A percentile compares a stretch with the other conserved stretches of the same genome.
Conservation (phyloP, 2,888 invertebrate genomes). For the Cremastinae sp. region DNA sequence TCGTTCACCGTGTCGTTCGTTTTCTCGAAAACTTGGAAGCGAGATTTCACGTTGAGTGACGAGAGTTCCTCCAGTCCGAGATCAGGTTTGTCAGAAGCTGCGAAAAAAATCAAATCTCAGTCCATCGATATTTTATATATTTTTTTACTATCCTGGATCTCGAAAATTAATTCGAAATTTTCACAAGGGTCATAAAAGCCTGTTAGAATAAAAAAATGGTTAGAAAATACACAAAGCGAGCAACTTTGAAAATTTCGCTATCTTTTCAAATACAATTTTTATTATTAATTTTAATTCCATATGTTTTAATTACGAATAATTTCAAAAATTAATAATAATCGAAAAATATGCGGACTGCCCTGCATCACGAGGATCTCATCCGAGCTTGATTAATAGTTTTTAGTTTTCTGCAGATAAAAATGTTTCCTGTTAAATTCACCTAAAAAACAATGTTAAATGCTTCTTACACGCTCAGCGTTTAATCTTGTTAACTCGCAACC, state of each 20-base stretch:
- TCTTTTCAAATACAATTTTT: constrained; percentile 5
- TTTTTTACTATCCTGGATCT: no score
- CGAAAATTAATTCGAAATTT: no score
- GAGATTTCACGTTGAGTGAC: constrained; percentile 90
- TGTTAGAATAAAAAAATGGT: constrained; percentile 43
- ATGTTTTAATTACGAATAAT: no score
- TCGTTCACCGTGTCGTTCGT: constrained; percentile 79
- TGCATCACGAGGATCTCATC: constrained; percentile 54
- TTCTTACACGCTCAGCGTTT: background rate
- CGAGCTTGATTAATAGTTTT: constrained; percentile 54
- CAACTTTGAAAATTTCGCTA: constrained; percentile 19
- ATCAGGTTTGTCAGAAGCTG: constrained; percentile 93
- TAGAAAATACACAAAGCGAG: constrained; percentile 53
- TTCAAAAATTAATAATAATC: no score
- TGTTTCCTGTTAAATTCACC: constrained; percentile 46
- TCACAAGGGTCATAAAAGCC: constrained; percentile 19
- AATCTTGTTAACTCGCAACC: constrained; percentile 23
- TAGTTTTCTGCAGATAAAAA: constrained; percentile 44
- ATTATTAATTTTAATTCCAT: constrained; percentile 23
- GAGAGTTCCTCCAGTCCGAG: constrained; percentile 91
- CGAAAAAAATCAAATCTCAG: constrained; percentile 48
- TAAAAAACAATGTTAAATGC: constrained; percentile 42
- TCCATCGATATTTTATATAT: background rate
- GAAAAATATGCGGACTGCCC: constrained; percentile 42
- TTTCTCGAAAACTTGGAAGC: constrained; percentile 92